Evolutionary conservation across 2,113 vertebrate species (phyloP).

Genomic region (Chinchilla lanigera): DNA sequence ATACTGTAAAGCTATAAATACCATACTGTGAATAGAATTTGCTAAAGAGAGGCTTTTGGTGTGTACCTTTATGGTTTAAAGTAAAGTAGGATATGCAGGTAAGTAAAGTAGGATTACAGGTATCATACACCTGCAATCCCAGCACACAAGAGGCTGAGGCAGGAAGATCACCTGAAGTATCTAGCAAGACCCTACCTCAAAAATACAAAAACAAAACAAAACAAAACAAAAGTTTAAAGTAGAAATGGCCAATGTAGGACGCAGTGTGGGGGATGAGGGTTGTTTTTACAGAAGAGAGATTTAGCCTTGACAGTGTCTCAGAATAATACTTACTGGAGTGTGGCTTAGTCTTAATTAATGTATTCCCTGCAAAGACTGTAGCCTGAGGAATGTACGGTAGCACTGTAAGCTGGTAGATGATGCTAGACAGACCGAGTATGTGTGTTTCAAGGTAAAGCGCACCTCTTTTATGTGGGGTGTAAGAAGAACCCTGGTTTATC

Average conservation of each 20-base stretch:
- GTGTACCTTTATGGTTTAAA: not conserved
- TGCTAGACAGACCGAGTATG: too few relatives aligned
- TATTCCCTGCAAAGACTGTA: not conserved
- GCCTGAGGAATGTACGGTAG: not conserved
- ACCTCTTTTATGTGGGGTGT: not conserved
- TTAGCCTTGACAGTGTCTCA: not conserved
- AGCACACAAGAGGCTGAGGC: not conserved
- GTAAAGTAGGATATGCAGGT: not conserved
- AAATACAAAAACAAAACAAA: not conserved
- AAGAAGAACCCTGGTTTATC: slow-evolving; percentile 22
- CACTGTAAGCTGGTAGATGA: not conserved
- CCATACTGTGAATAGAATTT: not conserved
- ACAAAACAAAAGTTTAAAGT: not conserved
- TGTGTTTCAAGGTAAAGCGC: not conserved
- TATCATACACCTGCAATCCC: not conserved
- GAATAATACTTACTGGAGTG: not conserved
- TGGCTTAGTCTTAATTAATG: not conserved
- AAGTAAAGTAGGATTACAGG: not conserved
- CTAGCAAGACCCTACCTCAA: not conserved
- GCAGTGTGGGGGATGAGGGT: not conserved
- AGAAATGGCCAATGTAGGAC: not conserved
- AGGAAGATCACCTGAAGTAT: not conserved
- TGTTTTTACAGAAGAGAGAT: slow-evolving; percentile 27
- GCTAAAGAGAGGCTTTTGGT: not conserved
- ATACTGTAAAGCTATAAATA: not conserved